Evolutionary conservation across 2,797 vertebrate genomes (phyloP).

Genomic region (Yasuhikotakia modesta): DNA sequence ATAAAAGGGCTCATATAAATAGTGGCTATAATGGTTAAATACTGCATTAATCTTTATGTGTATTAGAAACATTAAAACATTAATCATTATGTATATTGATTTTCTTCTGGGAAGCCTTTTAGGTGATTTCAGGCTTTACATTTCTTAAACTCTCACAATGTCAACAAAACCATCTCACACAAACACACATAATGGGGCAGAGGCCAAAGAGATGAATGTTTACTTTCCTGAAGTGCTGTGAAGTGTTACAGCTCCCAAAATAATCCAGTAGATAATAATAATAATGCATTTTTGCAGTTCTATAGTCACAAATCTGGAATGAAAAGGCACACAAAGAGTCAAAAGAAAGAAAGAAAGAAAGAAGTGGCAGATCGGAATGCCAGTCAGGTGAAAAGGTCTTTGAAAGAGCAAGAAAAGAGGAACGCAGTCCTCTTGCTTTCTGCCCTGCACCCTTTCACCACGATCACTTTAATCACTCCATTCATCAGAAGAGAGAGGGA

Average conservation of each 20-base stretch:
- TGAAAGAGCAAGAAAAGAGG: conserved; percentile 42
- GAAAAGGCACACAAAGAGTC: conserved; percentile 35
- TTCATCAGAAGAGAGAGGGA: conserved; percentile 42
- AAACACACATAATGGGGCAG: conserved; percentile 3
- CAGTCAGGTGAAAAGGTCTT: conserved; percentile 53
- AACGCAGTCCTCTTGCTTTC: conserved; percentile 14
- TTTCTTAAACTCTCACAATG: neutral
- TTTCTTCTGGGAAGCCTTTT: too few species aligned
- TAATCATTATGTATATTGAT: neutral
- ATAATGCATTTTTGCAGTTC: conserved; percentile 21
- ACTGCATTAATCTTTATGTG: neutral
- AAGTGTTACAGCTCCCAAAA: conserved; percentile 29
- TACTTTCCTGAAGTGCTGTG: conserved; percentile 43
- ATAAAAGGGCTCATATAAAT: neutral
- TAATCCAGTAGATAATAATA: conserved; percentile 39
- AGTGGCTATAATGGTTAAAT: neutral
- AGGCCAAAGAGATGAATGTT: conserved; percentile 36
- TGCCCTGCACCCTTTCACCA: conserved; percentile 36
- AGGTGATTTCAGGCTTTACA: neutral
- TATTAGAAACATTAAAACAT: too few species aligned
- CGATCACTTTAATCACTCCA: conserved; percentile 47
- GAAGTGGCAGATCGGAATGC: conserved; percentile 40
- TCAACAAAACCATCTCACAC: neutral
- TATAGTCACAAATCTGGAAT: conserved; percentile 14
- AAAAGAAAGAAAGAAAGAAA: conserved; percentile 37